Conservation (phyloP, 2,888 invertebrate genomes). For the Megaustenia siamemsis region DNA sequence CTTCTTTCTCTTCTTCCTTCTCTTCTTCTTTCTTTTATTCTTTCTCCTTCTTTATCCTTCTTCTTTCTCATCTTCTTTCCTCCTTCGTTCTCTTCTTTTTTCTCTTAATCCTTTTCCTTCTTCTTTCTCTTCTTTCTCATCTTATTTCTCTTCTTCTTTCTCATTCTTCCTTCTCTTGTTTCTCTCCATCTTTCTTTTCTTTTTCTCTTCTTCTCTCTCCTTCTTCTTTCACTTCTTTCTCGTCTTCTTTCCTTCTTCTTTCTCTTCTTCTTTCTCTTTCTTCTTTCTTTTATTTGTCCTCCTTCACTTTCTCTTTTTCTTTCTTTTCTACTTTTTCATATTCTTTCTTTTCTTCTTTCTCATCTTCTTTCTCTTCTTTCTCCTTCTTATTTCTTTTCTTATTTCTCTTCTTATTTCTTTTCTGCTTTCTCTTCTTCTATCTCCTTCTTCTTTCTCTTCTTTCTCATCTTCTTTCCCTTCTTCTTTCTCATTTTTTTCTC, state of each 20-base stretch:
- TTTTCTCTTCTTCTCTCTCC: background rate
- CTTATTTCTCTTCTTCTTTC: background rate
- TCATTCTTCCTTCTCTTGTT: too few species aligned
- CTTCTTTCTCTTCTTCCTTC: background rate
- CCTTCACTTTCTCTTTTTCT: too few species aligned
- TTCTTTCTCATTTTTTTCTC: background rate
- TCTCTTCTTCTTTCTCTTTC: background rate
- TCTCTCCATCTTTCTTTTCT: background rate
- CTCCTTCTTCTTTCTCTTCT: background rate
- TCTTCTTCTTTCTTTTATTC: background rate
- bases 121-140: background rate
- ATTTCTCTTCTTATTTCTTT: too few species aligned
- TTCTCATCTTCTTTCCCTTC: background rate
- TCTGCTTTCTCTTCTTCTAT: too few species aligned
- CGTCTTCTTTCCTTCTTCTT: too few species aligned
- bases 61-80: background rate
- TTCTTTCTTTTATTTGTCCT: too few species aligned
- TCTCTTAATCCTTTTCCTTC: background rate
- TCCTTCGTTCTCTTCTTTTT: background rate
- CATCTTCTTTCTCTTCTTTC: background rate
- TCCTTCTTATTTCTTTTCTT: too few species aligned
- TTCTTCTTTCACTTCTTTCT: too few species aligned
- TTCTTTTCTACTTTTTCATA: too few species aligned
- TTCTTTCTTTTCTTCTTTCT: background rate
- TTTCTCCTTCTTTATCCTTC: background rate